Conservation (phyloP, 2,888 invertebrate species). For the Psococerastis gibbosa region DNA sequence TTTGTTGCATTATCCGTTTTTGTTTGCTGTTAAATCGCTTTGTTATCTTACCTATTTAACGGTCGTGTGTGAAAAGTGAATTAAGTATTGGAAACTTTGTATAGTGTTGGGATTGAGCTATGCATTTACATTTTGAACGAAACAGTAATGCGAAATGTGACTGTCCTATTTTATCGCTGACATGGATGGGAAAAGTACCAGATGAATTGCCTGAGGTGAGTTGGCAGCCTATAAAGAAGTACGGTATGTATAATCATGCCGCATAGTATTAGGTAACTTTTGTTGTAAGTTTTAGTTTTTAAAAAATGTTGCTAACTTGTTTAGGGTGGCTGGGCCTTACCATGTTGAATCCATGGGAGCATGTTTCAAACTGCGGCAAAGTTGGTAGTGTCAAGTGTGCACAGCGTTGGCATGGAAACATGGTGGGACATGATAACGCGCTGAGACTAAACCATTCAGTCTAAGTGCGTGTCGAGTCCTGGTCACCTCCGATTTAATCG, state of each 20-base stretch:
- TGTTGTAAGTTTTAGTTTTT: conserved; percentile 9
- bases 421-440: no score
- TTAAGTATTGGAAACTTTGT: background rate
- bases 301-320: background rate
- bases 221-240: no score
- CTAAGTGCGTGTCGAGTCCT: no score
- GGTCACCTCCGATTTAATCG: no score
- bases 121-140: conserved; percentile 94
- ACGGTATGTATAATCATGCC: no score
- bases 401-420: no score
- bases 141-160: conserved; percentile 87
- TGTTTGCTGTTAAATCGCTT: background rate
- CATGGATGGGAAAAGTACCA: conserved; percentile 98
- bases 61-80: background rate
- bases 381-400: no score
- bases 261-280: no score
- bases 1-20: background rate
- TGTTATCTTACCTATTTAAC: background rate
- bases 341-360: conserved; percentile 9
- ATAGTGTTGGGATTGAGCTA: conserved; percentile 23
- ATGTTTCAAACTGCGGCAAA: no score
- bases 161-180: conserved; percentile 81
- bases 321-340: conserved; percentile 2
- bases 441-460: no score
- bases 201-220: conserved; percentile 86